Evolutionary conservation across 2,113 vertebrate genomes (phyloP), one percentile per base, ranked within the genome.

Genomic region (Chaetodon auriga): DNA sequence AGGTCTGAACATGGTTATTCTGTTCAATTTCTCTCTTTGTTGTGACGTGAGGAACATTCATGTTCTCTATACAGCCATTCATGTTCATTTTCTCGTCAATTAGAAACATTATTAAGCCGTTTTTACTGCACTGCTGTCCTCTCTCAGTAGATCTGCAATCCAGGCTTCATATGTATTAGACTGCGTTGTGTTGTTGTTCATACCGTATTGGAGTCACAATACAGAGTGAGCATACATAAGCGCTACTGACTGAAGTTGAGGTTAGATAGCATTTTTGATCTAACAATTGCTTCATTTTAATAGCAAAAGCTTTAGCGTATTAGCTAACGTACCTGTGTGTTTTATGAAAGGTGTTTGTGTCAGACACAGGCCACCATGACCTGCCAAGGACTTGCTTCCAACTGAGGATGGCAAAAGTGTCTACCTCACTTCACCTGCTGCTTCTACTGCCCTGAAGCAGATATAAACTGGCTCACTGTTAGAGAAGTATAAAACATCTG

Each of bases 41-140:
- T 83, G 62, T 65, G 35, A 23, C n/a, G 38, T 4, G 35, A 75
- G 53, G 30, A 75, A n/a, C 36, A 43, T 49, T 53, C 57, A 18
- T 25, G 70, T 68, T 53, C 61, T 63, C 36, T 53, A 51, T 41
- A 30, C 0, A 0, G 4, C 54, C 35, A 15, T 69, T 53, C 13
- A 9, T 49, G 9, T 48, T 46, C 6, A 55, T 13, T 45, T 46
- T 53, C 7, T 13, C 30, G 35, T 36, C 25, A 36, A 30, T 77
- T 68, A 64, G 60, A 36, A 19, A 65, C 41, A 6, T 58, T 13
- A 49, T 41, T 1, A 15, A 51, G 21, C 15, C 49, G 38, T 68
- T 45, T 68, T 41, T 30, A 16, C 35, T 10, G 43, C 43, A 10
- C 13, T 57, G 49, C 23, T 46, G 78, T 35, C n/a, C 21, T 73